Evolutionary conservation across 2,797 vertebrate species (phyloP), one percentile per base, ranked within the genome.

Genomic region (Heteromormyrus szaboi): DNA sequence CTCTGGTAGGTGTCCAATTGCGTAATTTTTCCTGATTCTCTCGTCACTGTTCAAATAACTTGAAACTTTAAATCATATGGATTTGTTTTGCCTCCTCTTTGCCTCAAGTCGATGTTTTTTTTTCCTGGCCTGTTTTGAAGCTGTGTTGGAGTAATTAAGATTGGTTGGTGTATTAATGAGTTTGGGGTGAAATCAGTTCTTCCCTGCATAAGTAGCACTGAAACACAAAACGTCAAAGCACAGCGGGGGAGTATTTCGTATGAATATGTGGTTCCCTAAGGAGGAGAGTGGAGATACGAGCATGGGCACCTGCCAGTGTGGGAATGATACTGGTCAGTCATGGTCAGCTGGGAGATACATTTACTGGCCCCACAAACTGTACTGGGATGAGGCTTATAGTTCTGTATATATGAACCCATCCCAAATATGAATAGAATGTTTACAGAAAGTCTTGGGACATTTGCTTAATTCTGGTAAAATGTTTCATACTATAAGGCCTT

Each of bases 101-200:
- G 19, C n/a, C n/a, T 9, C 8, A 50, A 51, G 50, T 62, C 54
- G 7, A 12, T 65, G 5, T 41, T 76, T 41, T 25, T 25, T 53
- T 72, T 37, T 4, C 86, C 56, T 46, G n/a, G 19, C 12, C 8
- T 48, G 59, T 59, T 68, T 51, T 79, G 17, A 76, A 79, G 22
- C 87, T 19, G 17, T 44, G 48, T 81, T 79, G 14, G 22, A 54
- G 22, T 44, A 76, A 29, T 88, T 14, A 76, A 88, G 22, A 4
- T 25, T 72, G 53, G 1, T 50, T n/a, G 65, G 8, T 51, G 72
- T 68, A 89, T 89, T 90, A 83, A 88, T 88, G 88, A 46, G n/a
- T 62, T 90, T 56, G 17, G 54, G 87, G 44, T 76, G 46, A 72
- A 90, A 85, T 91, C 90, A 91, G 86, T 85, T 91, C 86, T 68